Base-by-base conservation (phyloP, 2,113 vertebrate species). In the Sitta europaea region DNA sequence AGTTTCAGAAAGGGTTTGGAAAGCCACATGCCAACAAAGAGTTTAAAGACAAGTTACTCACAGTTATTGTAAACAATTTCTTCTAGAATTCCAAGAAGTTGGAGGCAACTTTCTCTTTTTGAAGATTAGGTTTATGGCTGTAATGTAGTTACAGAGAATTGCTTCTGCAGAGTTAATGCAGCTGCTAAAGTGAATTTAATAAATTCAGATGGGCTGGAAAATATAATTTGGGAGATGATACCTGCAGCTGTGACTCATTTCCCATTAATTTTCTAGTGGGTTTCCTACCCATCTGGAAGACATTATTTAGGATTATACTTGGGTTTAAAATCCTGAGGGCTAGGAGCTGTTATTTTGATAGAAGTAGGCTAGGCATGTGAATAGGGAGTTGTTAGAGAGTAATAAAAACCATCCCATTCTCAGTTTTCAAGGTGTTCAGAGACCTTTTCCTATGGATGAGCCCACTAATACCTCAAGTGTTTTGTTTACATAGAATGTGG, bases 231-330 rank as follows among this genome's bases (percentile, higher is more conserved):
- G 72, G 86, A 94, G 68, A 77, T 67, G 50, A 31, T 88, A 95
- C 86, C 88, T 94, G 94, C 91, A 96, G 67, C 63, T 90, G 72
- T 90, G 82, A 80, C 82, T 91, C 45, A 80, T 59, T 91, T 93
- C 5, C 35, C 86, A 77, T 86, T 84, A 86, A 92, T 91, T 96
- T 93, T 84, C 86, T 62, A 80, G 62, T 94, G 63, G 38, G 58
- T 74, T 82, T 92, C 15, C 47, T 79, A 83, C 40, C 86, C 59
- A 74, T 70, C 75, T 93, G 75, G 75, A 95, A 92, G 36, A 47
- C 67, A 70, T 63, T 93, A 77, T 54, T 94, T 92, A 77, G 50
- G 63, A 62, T 83, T 92, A 43, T 24, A 86, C 42, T 23, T 50
- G 40, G 29, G 15, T 57, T 85, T 79, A 85, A 92, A 93, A 48